Evolutionary conservation across 2,113 vertebrate species (phyloP).

Genomic region (Sapajus apella): DNA sequence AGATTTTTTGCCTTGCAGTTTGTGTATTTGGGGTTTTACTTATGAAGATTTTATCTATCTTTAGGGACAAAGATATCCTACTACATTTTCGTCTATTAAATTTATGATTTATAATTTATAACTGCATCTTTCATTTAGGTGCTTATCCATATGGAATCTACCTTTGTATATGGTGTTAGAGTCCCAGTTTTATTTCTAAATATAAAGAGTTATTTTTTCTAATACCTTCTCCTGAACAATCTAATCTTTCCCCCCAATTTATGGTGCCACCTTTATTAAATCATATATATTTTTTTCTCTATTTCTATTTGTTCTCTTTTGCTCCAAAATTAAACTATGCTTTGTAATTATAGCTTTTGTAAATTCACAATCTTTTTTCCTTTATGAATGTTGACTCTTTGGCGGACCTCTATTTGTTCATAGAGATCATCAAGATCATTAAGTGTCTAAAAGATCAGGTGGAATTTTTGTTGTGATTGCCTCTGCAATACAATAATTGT

Average conservation of each 20-base stretch:
- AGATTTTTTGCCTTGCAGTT: not conserved
- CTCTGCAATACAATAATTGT: not conserved
- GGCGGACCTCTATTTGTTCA: not conserved
- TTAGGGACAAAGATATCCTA: slow-evolving; percentile 3
- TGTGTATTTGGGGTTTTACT: not conserved
- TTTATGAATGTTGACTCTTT: not conserved
- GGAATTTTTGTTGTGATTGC: not conserved
- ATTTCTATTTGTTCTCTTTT: slow-evolving; percentile 11
- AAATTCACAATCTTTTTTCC: not conserved
- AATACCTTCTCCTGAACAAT: not conserved
- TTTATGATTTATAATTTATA: not conserved
- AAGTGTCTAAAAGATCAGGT: not conserved
- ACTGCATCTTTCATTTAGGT: not conserved
- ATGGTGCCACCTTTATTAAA: not conserved
- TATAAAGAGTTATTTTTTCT: not conserved
- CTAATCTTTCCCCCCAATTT: not conserved
- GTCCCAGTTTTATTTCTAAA: not conserved
- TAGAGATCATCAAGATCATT: not conserved
- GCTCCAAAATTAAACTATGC: not conserved
- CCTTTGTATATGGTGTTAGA: not conserved
- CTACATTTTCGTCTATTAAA: not conserved
- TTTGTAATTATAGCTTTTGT: not conserved
- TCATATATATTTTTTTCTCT: not conserved
- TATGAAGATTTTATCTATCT: not conserved
- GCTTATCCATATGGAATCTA: not conserved